Percentiles rank a stretch among this genome's conserved stretches.
Conservation (phyloP, 2,797 vertebrate genomes). For the Enteromius anoplus region DNA sequence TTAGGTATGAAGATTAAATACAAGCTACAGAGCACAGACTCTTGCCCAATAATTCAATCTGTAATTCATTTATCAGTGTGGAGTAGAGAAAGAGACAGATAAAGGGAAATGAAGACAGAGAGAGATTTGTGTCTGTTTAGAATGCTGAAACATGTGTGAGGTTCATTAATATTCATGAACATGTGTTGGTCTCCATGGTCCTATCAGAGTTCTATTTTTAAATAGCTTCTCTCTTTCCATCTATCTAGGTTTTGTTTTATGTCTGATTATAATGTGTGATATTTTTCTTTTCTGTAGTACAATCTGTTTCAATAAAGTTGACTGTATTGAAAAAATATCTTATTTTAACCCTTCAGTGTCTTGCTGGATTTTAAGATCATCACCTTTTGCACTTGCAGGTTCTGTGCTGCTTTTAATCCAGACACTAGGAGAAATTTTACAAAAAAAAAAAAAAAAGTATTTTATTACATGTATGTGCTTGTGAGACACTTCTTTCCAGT, state of each 20-base stretch:
- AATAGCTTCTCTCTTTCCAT: not conserved
- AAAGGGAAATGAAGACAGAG: constrained; percentile 9
- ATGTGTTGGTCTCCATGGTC: constrained; percentile 31
- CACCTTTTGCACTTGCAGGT: not conserved
- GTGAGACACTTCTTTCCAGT: not conserved
- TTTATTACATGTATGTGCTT: not conserved
- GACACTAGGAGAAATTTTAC: not conserved
- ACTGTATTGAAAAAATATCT: not conserved
- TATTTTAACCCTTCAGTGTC: not conserved
- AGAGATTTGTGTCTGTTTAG: constrained; percentile 9
- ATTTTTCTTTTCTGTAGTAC: not conserved
- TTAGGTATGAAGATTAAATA: constrained; percentile 1
- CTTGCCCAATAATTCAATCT: not conserved
- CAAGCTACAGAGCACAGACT: not conserved
- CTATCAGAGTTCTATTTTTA: constrained; percentile 52
- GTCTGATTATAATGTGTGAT: constrained; percentile 13
- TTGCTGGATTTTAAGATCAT: not conserved
- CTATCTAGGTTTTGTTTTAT: constrained; percentile 18
- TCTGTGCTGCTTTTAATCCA: not conserved
- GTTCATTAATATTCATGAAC: constrained; percentile 41
- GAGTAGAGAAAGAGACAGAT: not conserved
- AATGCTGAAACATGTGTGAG: constrained; percentile 38
- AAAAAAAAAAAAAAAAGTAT: not conserved
- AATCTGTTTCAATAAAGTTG: not conserved
- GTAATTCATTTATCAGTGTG: constrained; percentile 4